phyloP scores from a whole-genome alignment of 2,797 vertebrate species.

The Alcedo atthis region DNA sequence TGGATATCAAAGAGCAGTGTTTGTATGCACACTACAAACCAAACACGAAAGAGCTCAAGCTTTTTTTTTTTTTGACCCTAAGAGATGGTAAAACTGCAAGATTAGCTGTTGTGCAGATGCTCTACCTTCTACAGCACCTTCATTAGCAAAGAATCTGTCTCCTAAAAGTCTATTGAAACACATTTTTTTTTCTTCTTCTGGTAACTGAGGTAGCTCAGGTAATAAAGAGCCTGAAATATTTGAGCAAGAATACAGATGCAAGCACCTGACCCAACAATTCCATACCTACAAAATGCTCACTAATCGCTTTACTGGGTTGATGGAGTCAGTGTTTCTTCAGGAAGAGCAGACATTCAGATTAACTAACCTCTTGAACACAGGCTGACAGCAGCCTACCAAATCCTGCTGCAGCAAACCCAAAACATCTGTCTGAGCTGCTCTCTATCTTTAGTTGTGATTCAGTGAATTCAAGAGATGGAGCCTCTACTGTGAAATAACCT shows the following conservation, averaged over 20 bases:
- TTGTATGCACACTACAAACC: neutral
- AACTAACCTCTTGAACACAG: neutral
- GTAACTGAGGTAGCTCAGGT: neutral
- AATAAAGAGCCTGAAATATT: neutral
- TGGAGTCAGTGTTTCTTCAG: neutral
- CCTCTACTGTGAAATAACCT: neutral
- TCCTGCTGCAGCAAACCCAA: neutral
- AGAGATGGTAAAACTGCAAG: neutral
- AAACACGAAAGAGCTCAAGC: neutral
- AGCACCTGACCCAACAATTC: neutral
- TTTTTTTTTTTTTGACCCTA: neutral
- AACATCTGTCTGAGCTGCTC: neutral
- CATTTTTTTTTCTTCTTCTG: neutral
- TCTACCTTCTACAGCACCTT: neutral
- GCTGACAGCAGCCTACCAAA: neutral
- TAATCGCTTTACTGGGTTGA: neutral
- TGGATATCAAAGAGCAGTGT: conserved; percentile 13
- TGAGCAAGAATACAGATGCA: neutral
- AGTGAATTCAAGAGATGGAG: neutral
- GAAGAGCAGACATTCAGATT: neutral
- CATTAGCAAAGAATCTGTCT: neutral
- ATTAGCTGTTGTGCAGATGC: neutral
- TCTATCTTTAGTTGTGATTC: neutral
- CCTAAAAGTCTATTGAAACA: neutral
- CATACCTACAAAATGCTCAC: neutral